These are phyloP conservation scores for Sphenopsis melanotis DNA, from an alignment of 2,797 vertebrate genomes.

Conservation along the genomic window DNA sequence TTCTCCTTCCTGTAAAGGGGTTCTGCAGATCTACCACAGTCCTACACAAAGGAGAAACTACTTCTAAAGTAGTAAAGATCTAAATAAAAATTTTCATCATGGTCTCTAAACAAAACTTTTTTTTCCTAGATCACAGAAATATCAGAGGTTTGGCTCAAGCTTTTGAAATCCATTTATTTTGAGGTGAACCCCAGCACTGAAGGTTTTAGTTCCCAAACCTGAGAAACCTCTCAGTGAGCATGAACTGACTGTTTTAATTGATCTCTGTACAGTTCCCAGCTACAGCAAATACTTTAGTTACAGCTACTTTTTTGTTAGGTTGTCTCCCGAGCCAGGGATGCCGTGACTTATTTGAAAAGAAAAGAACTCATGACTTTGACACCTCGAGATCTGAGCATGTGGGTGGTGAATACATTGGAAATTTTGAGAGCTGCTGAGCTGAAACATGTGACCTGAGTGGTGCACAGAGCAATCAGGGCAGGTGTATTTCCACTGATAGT, in stretches of 20 bases:
- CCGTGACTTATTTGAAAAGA: not conserved
- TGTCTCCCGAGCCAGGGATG: not conserved
- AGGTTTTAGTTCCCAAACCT: not conserved
- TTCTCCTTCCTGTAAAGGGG: not conserved
- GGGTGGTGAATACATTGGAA: conserved; percentile 4
- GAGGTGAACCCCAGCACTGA: not conserved
- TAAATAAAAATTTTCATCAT: not conserved
- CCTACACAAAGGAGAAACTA: not conserved
- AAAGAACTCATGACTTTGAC: not conserved
- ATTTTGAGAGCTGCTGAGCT: conserved; percentile 9
- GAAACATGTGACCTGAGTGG: conserved; percentile 1
- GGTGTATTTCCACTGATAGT: not conserved
- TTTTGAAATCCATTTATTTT: not conserved
- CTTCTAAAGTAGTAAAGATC: not conserved
- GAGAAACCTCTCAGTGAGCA: not conserved
- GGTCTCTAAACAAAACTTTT: not conserved
- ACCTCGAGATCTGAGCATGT: not conserved
- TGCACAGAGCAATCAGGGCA: not conserved
- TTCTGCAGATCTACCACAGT: not conserved
- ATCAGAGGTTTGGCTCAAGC: not conserved
- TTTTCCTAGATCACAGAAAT: not conserved
- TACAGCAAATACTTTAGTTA: not conserved
- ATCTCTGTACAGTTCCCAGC: not conserved
- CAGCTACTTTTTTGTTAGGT: not conserved
- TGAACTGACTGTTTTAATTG: not conserved